Conservation (phyloP, 1,140 invertebrate species). For the Dendroctonus valens region DNA sequence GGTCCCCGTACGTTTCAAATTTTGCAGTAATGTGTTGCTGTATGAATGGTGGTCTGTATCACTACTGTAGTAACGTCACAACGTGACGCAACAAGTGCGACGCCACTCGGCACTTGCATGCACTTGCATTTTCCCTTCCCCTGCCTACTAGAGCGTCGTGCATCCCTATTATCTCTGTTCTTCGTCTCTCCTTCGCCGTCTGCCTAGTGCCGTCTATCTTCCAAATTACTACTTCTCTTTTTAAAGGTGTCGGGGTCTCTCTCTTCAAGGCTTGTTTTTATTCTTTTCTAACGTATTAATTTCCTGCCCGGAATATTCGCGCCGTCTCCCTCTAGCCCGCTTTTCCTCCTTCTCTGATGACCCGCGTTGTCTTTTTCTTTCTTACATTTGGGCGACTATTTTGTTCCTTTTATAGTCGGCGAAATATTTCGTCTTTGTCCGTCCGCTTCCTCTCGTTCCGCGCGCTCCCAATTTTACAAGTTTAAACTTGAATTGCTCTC, state of each 20-base stretch:
- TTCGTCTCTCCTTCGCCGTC: constrained; percentile 36
- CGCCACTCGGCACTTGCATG: constrained; percentile 50
- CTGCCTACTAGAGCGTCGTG: constrained; percentile 41
- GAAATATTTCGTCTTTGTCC: constrained; percentile 40
- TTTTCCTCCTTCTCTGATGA: constrained; percentile 40
- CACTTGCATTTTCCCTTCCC: constrained; percentile 50
- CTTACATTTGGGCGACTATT: constrained; percentile 33
- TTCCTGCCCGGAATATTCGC: constrained; percentile 40
- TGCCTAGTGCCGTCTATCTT: constrained; percentile 32
- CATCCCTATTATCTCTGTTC: constrained; percentile 44
- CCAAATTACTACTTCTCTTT: constrained; percentile 33
- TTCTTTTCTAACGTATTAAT: constrained; percentile 49
- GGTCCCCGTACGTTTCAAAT: constrained; percentile 38
- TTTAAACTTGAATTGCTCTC: constrained; percentile 45
- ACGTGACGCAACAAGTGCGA: constrained; percentile 52
- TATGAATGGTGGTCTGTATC: constrained; percentile 48
- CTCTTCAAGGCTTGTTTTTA: constrained; percentile 40
- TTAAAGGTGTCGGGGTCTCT: constrained; percentile 36
- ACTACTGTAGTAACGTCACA: constrained; percentile 49
- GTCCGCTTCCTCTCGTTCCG: constrained; percentile 8
- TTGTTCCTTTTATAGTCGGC: constrained; percentile 35
- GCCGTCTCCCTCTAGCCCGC: constrained; percentile 20
- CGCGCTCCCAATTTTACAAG: constrained; percentile 41
- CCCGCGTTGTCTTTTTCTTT: constrained; percentile 43
- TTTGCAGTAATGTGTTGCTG: constrained; percentile 45